Evolutionary conservation across 2,113 vertebrate species (phyloP).

Genomic region (Halcyon senegalensis): DNA sequence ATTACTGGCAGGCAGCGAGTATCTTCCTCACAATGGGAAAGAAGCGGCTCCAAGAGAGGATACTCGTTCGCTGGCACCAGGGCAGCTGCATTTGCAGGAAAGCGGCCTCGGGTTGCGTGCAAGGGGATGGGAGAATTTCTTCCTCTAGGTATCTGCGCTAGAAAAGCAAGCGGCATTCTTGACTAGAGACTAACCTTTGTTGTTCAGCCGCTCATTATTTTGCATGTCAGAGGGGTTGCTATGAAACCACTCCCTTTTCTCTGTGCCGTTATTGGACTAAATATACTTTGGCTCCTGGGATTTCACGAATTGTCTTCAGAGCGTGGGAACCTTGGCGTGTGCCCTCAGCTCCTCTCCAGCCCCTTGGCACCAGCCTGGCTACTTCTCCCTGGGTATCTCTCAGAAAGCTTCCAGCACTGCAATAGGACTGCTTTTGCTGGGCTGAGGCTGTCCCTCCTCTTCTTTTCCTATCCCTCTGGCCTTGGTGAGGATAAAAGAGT

Average conservation of each 20-base stretch:
- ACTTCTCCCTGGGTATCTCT: neutral
- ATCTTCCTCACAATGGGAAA: constrained; percentile 42
- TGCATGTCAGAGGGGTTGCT: neutral
- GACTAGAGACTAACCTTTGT: constrained; percentile 5
- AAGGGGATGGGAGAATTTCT: neutral
- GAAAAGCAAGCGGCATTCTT: neutral
- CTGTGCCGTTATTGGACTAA: constrained; percentile 9
- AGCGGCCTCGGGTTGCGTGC: neutral
- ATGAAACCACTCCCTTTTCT: constrained; percentile 16
- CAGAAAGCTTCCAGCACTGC: neutral
- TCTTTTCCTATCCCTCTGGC: neutral
- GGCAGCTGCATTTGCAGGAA: constrained; percentile 7
- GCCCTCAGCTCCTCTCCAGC: neutral
- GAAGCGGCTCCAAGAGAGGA: neutral
- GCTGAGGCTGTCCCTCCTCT: neutral
- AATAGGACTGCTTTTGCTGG: neutral
- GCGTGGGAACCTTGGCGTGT: constrained; percentile 3
- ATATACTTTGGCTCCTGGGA: constrained; percentile 23
- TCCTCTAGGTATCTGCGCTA: neutral
- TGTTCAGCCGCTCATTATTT: neutral
- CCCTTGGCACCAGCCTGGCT: neutral
- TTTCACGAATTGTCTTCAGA: neutral
- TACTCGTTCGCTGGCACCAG: neutral
- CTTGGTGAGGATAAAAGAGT: neutral
- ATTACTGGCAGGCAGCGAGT: constrained; percentile 69